Percentiles rank a stretch among this genome's conserved stretches.
Evolutionary conservation across 2,797 vertebrate species (phyloP).

Genomic region (Hypotaenidia philippensis): DNA sequence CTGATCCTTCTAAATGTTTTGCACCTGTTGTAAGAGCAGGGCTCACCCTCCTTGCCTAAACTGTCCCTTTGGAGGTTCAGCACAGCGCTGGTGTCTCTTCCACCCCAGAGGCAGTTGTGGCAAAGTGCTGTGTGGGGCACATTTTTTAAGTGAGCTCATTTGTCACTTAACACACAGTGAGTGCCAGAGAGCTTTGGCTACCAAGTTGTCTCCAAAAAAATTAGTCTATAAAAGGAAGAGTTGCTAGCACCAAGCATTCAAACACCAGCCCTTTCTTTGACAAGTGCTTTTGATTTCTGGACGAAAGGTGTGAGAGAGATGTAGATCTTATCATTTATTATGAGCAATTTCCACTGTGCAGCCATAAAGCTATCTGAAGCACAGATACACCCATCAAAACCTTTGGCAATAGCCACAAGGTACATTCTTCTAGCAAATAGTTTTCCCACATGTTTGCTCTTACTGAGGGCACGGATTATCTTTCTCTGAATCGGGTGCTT

Average conservation of each 20-base stretch:
- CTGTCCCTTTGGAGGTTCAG: neutral
- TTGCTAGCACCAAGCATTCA: neutral
- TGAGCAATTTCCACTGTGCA: neutral
- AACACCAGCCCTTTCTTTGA: neutral
- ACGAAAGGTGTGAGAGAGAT: neutral
- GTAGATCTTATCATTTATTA: neutral
- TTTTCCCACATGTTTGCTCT: neutral
- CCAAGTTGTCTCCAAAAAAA: neutral
- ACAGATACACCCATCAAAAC: neutral
- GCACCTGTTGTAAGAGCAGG: neutral
- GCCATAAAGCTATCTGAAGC: neutral
- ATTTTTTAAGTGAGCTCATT: neutral
- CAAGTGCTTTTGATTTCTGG: neutral
- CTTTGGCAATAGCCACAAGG: neutral
- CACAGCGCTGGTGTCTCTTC: neutral
- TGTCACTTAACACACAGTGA: rapidly evolving
- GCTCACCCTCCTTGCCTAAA: neutral
- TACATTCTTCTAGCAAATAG: neutral
- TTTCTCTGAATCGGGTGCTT: neutral
- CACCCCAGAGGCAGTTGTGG: neutral
- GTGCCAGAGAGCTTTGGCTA: neutral
- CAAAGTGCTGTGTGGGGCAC: neutral
- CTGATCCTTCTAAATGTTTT: neutral
- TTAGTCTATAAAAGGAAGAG: rapidly evolving
- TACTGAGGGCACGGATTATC: neutral